A percentile compares a stretch with the other conserved stretches of the same genome.
These are phyloP conservation scores for Bolborhynchus lineola DNA, from an alignment of 2,113 vertebrate species.

Conservation along the genomic window DNA sequence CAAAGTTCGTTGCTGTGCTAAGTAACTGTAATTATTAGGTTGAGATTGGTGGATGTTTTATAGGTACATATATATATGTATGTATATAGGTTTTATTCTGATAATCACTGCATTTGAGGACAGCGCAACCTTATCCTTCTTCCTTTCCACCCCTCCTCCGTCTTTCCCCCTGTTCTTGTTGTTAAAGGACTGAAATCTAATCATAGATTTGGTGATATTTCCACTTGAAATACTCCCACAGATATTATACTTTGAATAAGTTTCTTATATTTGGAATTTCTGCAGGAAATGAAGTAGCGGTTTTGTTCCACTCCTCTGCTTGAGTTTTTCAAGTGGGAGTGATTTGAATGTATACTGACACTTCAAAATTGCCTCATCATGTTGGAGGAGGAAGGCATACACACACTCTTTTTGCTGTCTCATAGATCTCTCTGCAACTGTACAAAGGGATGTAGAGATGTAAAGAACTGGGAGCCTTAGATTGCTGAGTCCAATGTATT, in stretches of 20 bases:
- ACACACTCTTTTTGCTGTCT: not conserved
- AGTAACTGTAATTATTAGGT: not conserved
- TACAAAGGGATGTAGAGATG: not conserved
- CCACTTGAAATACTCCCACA: not conserved
- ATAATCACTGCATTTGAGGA: not conserved
- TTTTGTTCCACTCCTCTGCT: not conserved
- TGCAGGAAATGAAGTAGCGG: not conserved
- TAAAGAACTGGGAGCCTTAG: not conserved
- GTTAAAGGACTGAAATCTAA: not conserved
- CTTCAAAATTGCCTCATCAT: not conserved
- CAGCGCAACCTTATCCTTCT: not conserved
- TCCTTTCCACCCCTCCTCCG: rapidly evolving
- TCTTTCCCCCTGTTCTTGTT: not conserved
- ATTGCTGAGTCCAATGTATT: not conserved
- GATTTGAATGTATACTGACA: not conserved
- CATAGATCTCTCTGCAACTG: not conserved
- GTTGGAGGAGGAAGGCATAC: not conserved
- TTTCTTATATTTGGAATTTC: not conserved
- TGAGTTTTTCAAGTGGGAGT: not conserved
- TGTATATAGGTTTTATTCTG: not conserved
- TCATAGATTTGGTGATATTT: not conserved
- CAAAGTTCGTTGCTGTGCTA: not conserved
- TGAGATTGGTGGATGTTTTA: not conserved
- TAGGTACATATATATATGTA: too few relatives aligned
- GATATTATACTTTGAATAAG: not conserved